Conservation (phyloP, 1,140 invertebrate species). For the Cherax destructor region DNA sequence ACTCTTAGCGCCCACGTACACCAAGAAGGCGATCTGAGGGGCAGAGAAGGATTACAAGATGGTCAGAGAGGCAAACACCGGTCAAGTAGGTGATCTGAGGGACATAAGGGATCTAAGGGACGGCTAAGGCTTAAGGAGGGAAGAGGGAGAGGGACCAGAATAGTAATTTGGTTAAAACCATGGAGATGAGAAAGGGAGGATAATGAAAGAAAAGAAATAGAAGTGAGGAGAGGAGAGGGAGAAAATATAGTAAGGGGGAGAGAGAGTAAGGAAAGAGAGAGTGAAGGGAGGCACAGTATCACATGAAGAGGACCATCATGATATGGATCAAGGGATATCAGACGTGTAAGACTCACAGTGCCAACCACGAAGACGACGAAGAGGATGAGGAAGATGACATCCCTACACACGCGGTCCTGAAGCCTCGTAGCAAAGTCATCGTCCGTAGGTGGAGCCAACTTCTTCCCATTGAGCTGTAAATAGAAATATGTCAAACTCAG, state of each 20-base stretch:
- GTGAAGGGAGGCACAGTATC: too few relatives aligned
- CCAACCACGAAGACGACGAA: slow-evolving; percentile 54
- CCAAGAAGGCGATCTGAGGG: slow-evolving; percentile 39
- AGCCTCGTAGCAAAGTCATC: slow-evolving; percentile 22
- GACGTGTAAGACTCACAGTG: slow-evolving; percentile 15
- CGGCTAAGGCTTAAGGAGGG: not conserved
- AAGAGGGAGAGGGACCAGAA: not conserved
- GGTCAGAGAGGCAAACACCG: too few relatives aligned
- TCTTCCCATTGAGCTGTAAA: slow-evolving; percentile 51
- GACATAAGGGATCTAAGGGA: not conserved
- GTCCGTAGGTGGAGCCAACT: slow-evolving; percentile 20
- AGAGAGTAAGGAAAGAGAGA: too few relatives aligned
- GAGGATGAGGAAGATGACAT: slow-evolving; percentile 59
- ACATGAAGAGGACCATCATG: not conserved
- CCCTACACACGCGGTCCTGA: slow-evolving; percentile 29
- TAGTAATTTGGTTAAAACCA: too few relatives aligned
- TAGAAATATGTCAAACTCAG: too few relatives aligned
- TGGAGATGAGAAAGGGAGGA: not conserved
- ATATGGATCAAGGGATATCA: not conserved
- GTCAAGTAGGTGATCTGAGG: too few relatives aligned
- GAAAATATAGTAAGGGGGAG: too few relatives aligned
- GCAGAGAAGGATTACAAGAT: not conserved
- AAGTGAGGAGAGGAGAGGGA: too few relatives aligned
- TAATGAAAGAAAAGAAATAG: not conserved
- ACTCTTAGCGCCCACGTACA: not conserved